Evolutionary conservation across 2,888 invertebrate genomes (phyloP).

Genomic region (Nebria brevicollis): DNA sequence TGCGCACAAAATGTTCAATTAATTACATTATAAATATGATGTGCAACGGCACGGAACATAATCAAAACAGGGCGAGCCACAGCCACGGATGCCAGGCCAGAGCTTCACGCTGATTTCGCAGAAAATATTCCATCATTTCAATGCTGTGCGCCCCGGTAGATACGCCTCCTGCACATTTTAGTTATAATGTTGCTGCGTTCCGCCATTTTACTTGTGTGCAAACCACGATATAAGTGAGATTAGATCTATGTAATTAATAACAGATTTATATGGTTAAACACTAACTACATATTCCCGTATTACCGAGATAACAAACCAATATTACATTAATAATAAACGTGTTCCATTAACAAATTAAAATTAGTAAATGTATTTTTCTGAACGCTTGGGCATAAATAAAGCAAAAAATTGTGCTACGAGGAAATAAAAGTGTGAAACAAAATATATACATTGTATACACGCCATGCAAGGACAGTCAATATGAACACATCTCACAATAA

Average conservation of each 20-base stretch:
- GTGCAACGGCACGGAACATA: slow-evolving; percentile 27
- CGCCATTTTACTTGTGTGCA: not conserved
- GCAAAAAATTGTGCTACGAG: too few relatives aligned
- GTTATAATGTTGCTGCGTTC: not conserved
- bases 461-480: too few relatives aligned
- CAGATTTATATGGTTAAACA: slow-evolving; percentile 2
- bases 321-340: not conserved
- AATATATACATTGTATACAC: too few relatives aligned
- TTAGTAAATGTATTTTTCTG: too few relatives aligned
- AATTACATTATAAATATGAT: slow-evolving; percentile 37
- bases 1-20: slow-evolving; percentile 26
- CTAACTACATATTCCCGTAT: not conserved
- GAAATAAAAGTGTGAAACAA: too few relatives aligned
- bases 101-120: slow-evolving; percentile 8
- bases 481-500: too few relatives aligned
- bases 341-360: not conserved
- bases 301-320: not conserved
- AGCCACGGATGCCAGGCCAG: not conserved
- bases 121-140: slow-evolving; percentile 19
- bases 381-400: too few relatives aligned
- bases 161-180: not conserved
- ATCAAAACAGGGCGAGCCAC: slow-evolving; percentile 10
- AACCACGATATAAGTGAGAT: not conserved
- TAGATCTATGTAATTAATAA: slow-evolving; percentile 11
- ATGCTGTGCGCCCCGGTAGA: not conserved